Conservation (phyloP, 1,140 invertebrate species). For the Heterodera schachtii region DNA sequence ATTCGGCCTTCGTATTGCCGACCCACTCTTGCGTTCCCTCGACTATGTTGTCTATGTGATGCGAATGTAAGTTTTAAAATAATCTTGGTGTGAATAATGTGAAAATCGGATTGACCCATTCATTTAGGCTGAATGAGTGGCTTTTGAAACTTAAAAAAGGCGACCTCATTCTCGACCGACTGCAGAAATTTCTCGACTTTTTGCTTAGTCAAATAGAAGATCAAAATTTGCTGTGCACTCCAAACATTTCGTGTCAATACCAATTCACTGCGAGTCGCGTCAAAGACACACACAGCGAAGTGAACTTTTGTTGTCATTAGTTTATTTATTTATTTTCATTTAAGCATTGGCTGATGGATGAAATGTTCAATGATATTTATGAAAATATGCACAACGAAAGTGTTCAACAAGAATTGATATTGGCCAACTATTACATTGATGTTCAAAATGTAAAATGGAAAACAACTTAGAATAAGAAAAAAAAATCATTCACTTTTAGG, state of each 20-base stretch:
- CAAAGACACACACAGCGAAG: background rate
- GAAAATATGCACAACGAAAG: background rate
- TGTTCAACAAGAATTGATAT: background rate
- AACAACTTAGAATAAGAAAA: too few species aligned
- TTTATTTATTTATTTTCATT: background rate
- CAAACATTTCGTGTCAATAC: conserved; percentile 19
- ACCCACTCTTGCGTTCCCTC: conserved; percentile 42
- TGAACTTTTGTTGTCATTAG: background rate
- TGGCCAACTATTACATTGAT: conserved; percentile 15
- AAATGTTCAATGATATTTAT: conserved; percentile 3
- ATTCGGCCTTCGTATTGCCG: conserved; percentile 38
- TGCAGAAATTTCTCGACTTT: conserved; percentile 46
- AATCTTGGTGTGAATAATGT: background rate
- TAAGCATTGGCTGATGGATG: background rate
- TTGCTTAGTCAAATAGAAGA: conserved; percentile 37
- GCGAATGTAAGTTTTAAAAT: conserved; percentile 49
- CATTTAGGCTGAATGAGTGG: conserved; percentile 49
- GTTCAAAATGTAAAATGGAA: background rate
- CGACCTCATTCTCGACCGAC: conserved; percentile 43
- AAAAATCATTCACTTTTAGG: too few species aligned
- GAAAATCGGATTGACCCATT: background rate
- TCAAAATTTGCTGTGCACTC: conserved; percentile 34
- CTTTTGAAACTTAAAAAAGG: conserved; percentile 17
- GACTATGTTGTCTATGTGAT: conserved; percentile 44
- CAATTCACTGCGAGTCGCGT: conserved; percentile 13